A percentile compares a stretch with the other conserved stretches of the same genome.
Evolutionary conservation across 1,140 invertebrate species (phyloP).

Genomic region (Acromyrmex heyeri): DNA sequence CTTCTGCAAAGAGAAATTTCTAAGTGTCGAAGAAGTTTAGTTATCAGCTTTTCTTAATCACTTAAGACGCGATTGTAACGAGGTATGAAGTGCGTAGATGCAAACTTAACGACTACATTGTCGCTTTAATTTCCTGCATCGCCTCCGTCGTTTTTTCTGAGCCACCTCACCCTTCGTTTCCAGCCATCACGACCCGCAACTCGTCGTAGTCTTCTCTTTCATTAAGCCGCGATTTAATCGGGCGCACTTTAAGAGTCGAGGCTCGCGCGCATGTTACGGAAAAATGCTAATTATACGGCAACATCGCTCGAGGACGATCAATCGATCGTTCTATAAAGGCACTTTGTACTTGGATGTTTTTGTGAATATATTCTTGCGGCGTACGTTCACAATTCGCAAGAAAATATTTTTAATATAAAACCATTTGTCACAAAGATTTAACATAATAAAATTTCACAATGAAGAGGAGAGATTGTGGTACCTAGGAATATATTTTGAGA

Average conservation of each 20-base stretch:
- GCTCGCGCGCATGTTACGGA: slow-evolving; percentile 24
- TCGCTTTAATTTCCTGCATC: slow-evolving; percentile 35
- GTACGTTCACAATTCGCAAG: neutral
- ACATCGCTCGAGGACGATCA: slow-evolving; percentile 52
- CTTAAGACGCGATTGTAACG: neutral
- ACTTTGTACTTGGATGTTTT: slow-evolving; percentile 26
- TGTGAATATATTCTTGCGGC: neutral
- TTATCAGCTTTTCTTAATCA: neutral
- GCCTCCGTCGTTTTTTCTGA: slow-evolving; percentile 1
- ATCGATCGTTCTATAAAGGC: slow-evolving; percentile 32
- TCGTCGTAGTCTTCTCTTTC: slow-evolving; percentile 45
- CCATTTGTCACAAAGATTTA: neutral
- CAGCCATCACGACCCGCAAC: slow-evolving; percentile 1
- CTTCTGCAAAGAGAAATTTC: neutral
- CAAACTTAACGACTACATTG: slow-evolving; percentile 13
- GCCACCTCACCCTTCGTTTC: slow-evolving; percentile 12
- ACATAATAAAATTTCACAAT: neutral
- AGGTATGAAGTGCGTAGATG: slow-evolving; percentile 10
- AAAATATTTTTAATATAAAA: slow-evolving; percentile 12
- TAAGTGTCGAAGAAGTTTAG: neutral
- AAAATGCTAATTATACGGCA: slow-evolving; percentile 59
- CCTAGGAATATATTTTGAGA: too few species aligned
- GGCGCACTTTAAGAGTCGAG: slow-evolving; percentile 27
- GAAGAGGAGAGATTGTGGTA: neutral
- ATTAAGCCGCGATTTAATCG: slow-evolving; percentile 64